Base-by-base conservation (phyloP, 2,113 vertebrate species). In the Dipodomys spectabilis region DNA sequence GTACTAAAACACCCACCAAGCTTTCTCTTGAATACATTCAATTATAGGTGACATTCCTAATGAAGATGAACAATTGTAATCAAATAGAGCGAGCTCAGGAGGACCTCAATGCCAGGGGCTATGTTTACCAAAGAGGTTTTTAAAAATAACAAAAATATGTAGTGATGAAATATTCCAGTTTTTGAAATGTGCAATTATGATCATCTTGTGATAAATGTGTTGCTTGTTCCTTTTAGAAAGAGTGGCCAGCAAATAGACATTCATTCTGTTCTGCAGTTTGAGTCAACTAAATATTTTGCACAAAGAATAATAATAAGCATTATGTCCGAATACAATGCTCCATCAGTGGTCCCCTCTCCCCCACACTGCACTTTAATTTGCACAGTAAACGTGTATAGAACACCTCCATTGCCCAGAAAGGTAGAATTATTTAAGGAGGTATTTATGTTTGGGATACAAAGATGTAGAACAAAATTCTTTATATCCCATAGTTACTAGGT, bases 61-160 rank as follows among this genome's bases (percentile, higher is more conserved):
- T 32, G 68, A 95, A 88, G 87, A 81, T 32, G 71, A 96, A 94
- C 73, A 87, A 84, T 95, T 53, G 60, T 65, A 96, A 91, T 95
- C 86, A 95, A 67, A 49, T 2, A 57, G 73, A 90, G 44, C n/a
- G 23, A 73, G 57, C 28, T 25, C 65, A 69, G 67, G 28, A 85
- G 65, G 87, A 74, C 68, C 68, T 68, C 73, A 62, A 77, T 80
- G 77, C 72, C 89, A 94, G 45, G 53, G 89, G n/a, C 81, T 10
- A 0, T 35, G 69, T 90, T 95, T 88, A 86, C 69, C 39, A 79
- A 68, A 78, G 67, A 89, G 60, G 12, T 22, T 94, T 73, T 27
- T 13, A 69, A 75, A 95, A 91, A 67, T 25, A 78, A 77, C 15
- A 86, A 77, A 93, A 94, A n/a, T 25, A 35, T n/a, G 13, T 53